Evolutionary conservation across 2,888 invertebrate genomes (phyloP).

Genomic region (Protodeltote pygarga): DNA sequence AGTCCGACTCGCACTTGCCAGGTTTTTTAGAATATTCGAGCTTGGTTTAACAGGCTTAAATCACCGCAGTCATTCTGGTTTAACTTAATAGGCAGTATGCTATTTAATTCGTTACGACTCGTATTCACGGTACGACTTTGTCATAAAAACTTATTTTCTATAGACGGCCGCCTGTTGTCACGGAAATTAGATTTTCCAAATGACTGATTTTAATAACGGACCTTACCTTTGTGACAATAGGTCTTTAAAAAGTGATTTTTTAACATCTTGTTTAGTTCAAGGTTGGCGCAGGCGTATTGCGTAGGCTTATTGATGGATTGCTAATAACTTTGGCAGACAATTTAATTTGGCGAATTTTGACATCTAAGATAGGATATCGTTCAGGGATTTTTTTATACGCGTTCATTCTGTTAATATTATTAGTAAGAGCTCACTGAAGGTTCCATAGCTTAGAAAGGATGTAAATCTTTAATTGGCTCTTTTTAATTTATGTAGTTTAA

Average conservation of each 20-base stretch:
- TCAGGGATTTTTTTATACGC: too few species aligned
- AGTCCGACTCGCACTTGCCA: too few species aligned
- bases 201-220: constrained; percentile 65
- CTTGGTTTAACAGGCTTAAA: too few species aligned
- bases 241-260: constrained; percentile 22
- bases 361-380: too few species aligned
- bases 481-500: too few species aligned
- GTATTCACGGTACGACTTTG: constrained; percentile 27
- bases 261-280: constrained; percentile 6
- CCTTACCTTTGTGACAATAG: constrained; percentile 41
- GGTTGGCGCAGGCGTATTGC: background rate
- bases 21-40: too few species aligned
- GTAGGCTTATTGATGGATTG: background rate
- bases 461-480: too few species aligned
- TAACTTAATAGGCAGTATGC: too few species aligned
- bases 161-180: constrained; percentile 61
- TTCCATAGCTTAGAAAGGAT: too few species aligned
- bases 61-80: constrained; percentile 26
- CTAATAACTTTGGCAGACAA: background rate
- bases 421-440: too few species aligned
- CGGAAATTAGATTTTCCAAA: constrained; percentile 73
- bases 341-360: background rate
- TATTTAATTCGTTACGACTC: constrained; percentile 52
- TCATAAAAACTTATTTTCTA: constrained; percentile 63
- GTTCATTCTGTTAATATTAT: too few species aligned